Evolutionary conservation across 2,797 vertebrate genomes (phyloP), one percentile per base, ranked within the genome.

Genomic region (Apodemus agrarius): DNA sequence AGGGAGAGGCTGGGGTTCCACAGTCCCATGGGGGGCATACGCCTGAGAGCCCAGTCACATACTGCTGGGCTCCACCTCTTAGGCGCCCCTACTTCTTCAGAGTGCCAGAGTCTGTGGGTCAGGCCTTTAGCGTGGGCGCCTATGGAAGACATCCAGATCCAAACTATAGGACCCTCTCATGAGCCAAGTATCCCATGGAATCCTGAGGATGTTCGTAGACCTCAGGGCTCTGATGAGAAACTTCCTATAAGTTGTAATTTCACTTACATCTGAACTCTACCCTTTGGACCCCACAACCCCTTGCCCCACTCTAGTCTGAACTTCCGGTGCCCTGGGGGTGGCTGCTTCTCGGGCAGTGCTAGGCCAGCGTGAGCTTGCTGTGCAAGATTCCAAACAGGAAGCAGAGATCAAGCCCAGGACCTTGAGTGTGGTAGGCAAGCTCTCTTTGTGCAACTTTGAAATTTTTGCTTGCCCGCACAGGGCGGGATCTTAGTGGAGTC

Each of bases 401-500:
- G 74, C 83, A 61, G 57, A 63, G 57, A 26, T 16, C 7, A 37
- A 63, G 74, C 57, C 40, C 54, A 46, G 40, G 43, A 29, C 4
- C 59, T 65, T 26, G 40, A 21, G 16, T 57, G 13, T 65, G 57
- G 17, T 49, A 63, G 40, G 74, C 43, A n/a, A 90, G 59, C 26
- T 43, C 72, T 92, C 72, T 49, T 46, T 14, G 21, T 34, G 9
- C 22, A 83, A 74, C 61, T 83, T 89, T 91, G 59, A 83, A 85
- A 14, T 26, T 76, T 43, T 81, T 34, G 2, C 40, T 84, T 81
- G 7, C 22, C 59, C 10, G 52, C 52, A 52, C 52, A 52, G 52
- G 12, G 52, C 52, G 12, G 11, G 52, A 2, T 12, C 52, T 52
- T 52, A 52, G 52, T 49, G 11, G 11, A 49, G 1, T n/a, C n/a